Evolutionary conservation across 1,140 invertebrate species (phyloP), one percentile per base, ranked within the genome.

Genomic region (Drosophila murphyi): DNA sequence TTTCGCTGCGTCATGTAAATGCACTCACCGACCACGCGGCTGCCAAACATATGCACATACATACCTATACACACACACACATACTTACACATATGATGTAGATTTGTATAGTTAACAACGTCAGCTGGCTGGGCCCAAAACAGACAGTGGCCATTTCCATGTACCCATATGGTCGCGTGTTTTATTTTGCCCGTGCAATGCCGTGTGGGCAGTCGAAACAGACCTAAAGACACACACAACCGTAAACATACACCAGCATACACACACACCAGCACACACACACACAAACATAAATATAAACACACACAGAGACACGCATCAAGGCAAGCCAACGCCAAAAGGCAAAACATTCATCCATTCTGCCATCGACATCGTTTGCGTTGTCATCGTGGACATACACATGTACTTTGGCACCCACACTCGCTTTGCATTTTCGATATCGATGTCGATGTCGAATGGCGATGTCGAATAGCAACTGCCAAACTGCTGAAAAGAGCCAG

Each of bases 1-100:
- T 87, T 87, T 87, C 82, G 82, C 82, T 69, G 83, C 80, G 82
- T 87, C 83, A 88, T 88, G 82, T 87, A 87, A 86, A 86, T 87
- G 82, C 82, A 83, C 76, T 88, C 75, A 82, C 80, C 80, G 31
- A 72, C 52, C 54, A 52, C 61, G 28, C 61, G 35, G 60, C 28
- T 10, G 8, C 3, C 8, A 5, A 47, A 8, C 57, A 61, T 7
- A 34, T 37, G 20, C 20, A 20, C 20, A 20, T 20, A 20, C 20
- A 20, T 20, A 20, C 20, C 20, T 20, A 20, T 1, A 20, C 20
- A 59, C 29, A 43, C 3, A 59, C n/a, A 45, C 3, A 12, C 10
- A 48, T 7, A 43, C n/a, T 8, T 10, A 7, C 6, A 32, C 6
- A 43, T 35, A 3, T 32, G 59, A 39, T 57, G 43, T 56, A 31